A percentile compares a stretch with the other conserved stretches of the same genome.
Evolutionary conservation across 2,797 vertebrate species (phyloP).

Genomic region (Microcaecilia unicolor): DNA sequence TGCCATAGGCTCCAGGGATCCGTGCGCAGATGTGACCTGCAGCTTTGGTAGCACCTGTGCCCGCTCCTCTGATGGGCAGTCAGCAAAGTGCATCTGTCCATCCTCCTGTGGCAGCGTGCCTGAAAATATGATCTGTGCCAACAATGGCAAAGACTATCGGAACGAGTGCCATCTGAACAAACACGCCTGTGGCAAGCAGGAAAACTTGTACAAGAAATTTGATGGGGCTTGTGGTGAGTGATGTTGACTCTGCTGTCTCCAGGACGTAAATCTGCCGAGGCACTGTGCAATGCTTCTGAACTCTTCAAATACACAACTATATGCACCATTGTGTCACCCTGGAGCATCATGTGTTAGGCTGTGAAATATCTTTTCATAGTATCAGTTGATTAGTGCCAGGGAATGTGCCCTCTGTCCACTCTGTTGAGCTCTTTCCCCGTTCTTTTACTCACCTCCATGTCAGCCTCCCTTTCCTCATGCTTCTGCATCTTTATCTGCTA

Average conservation of each 20-base stretch:
- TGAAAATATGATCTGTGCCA: constrained; percentile 72
- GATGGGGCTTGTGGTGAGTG: constrained; percentile 78
- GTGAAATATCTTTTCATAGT: too few relatives aligned
- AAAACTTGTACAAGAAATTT: constrained; percentile 76
- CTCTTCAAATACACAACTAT: too few relatives aligned
- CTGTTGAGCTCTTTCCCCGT: too few relatives aligned
- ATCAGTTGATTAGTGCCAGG: too few relatives aligned
- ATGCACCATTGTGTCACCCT: too few relatives aligned
- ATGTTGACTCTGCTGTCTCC: too few relatives aligned
- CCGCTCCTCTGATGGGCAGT: constrained; percentile 71
- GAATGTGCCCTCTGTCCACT: too few relatives aligned
- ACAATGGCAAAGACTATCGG: constrained; percentile 78
- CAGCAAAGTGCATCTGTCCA: constrained; percentile 82
- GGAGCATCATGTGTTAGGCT: too few relatives aligned
- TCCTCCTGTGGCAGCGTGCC: constrained; percentile 54
- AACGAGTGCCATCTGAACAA: constrained; percentile 79
- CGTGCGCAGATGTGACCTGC: constrained; percentile 78
- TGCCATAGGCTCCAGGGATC: constrained; percentile 78
- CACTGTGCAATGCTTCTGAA: too few relatives aligned
- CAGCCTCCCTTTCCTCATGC: rapidly evolving
- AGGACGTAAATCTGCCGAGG: too few relatives aligned
- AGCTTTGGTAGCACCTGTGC: constrained; percentile 88
- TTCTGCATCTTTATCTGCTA: too few relatives aligned
- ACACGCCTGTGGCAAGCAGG: constrained; percentile 76
- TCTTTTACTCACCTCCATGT: background rate